Conservation (phyloP, 1,140 invertebrate species). For the Drosophila sp. region DNA sequence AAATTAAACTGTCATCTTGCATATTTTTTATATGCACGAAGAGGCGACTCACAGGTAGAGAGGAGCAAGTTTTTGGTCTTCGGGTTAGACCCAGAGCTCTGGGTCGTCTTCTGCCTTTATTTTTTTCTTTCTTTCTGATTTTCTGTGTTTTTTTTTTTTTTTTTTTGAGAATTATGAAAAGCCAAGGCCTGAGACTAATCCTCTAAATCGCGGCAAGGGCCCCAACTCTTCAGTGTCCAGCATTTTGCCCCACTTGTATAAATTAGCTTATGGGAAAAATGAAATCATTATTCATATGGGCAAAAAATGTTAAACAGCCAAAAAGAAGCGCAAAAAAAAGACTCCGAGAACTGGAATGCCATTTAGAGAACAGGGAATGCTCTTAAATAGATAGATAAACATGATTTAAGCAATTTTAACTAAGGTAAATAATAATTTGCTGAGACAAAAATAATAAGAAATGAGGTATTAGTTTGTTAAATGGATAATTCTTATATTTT, state of each 20-base stretch:
- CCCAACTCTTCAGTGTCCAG: constrained; percentile 34
- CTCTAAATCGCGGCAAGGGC: constrained; percentile 79
- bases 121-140: background rate
- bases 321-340: constrained; percentile 34
- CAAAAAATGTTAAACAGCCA: constrained; percentile 75
- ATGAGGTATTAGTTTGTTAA: too few relatives aligned
- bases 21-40: constrained; percentile 81
- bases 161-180: constrained; percentile 78
- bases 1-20: constrained; percentile 83
- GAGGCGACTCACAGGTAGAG: constrained; percentile 50
- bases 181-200: constrained; percentile 81
- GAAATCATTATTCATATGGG: constrained; percentile 81
- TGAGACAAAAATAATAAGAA: too few relatives aligned
- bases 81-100: constrained; percentile 1
- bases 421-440: background rate
- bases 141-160: constrained; percentile 9
- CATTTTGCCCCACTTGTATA: constrained; percentile 76
- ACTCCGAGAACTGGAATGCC: constrained; percentile 19
- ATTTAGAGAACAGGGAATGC: constrained; percentile 31
- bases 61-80: constrained; percentile 12
- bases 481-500: too few relatives aligned
- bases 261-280: constrained; percentile 82
- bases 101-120: constrained; percentile 30
- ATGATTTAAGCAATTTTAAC: background rate
- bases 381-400: constrained; percentile 23